Evolutionary conservation across 1,140 invertebrate species (phyloP).

Genomic region (Anastatus disparis): DNA sequence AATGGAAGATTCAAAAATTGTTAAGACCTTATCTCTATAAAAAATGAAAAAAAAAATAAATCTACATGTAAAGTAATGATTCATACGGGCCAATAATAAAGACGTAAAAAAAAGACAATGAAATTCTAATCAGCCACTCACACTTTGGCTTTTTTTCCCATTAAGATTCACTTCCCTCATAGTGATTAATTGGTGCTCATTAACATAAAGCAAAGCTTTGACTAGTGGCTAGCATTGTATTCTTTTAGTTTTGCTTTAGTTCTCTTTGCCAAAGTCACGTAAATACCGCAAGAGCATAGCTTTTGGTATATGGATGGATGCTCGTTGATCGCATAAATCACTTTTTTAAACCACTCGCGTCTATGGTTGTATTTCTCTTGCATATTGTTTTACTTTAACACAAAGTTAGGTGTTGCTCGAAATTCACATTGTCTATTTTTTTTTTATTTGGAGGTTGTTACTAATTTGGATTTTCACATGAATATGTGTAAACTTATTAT

Average conservation of each 20-base stretch:
- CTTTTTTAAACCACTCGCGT: background rate
- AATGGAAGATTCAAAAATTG: too few relatives aligned
- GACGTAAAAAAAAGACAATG: background rate
- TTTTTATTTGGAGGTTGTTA: too few relatives aligned
- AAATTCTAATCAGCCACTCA: slow-evolving; percentile 12
- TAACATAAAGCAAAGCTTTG: slow-evolving; percentile 44
- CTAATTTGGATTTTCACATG: too few relatives aligned
- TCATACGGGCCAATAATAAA: slow-evolving; percentile 2
- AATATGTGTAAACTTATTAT: too few relatives aligned
- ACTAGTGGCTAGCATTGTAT: too few relatives aligned
- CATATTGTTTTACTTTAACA: slow-evolving; percentile 2
- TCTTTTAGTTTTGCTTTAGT: slow-evolving; percentile 3
- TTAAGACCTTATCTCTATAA: background rate
- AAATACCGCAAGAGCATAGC: background rate
- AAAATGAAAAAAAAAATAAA: background rate
- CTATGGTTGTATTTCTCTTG: slow-evolving; percentile 28
- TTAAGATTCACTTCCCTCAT: slow-evolving; percentile 46
- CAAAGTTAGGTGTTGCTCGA: too few relatives aligned
- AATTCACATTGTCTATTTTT: too few relatives aligned
- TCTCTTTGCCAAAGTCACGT: slow-evolving; percentile 4
- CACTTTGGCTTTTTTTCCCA: slow-evolving; percentile 44
- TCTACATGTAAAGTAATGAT: background rate
- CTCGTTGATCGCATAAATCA: slow-evolving; percentile 13
- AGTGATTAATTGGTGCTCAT: slow-evolving; percentile 53
- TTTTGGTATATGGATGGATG: slow-evolving; percentile 36